Conservation (phyloP, 2,888 invertebrate genomes). For the Myopa testacea region DNA sequence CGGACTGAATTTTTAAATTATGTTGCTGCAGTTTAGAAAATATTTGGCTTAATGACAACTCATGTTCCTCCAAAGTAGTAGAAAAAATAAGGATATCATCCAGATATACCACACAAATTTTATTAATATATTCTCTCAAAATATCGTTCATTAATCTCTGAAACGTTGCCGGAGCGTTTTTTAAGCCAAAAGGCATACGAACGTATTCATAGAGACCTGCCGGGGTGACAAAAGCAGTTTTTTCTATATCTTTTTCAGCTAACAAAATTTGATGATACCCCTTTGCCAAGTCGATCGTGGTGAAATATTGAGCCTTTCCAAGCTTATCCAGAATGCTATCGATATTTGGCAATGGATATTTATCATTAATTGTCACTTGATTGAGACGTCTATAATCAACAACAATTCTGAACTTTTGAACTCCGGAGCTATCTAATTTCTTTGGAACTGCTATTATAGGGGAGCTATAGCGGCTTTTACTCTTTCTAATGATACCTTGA, state of each 20-base stretch:
- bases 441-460: constrained; percentile 43
- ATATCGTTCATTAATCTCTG: too few species aligned
- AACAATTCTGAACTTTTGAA: constrained; percentile 43
- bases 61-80: too few species aligned
- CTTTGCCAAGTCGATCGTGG: constrained; percentile 42
- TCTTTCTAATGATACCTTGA: constrained; percentile 41
- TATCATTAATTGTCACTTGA: constrained; percentile 43
- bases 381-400: constrained; percentile 46
- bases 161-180: constrained; percentile 38
- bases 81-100: too few species aligned
- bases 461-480: constrained; percentile 39
- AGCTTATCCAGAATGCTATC: constrained; percentile 26
- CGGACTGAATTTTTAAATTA: too few species aligned
- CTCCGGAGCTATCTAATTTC: constrained; percentile 41
- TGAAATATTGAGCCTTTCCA: constrained; percentile 40
- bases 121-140: too few species aligned
- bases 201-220: not conserved
- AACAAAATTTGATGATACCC: constrained; percentile 40
- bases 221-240: constrained; percentile 43
- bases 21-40: too few species aligned
- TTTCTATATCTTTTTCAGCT: constrained; percentile 41
- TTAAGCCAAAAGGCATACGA: constrained; percentile 36
- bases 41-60: too few species aligned
- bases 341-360: constrained; percentile 45
- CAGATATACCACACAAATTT: too few species aligned